Percentiles rank a stretch among this genome's conserved stretches.
Evolutionary conservation across 2,113 vertebrate species (phyloP).

Genomic region (Pycnonotus jocosus): DNA sequence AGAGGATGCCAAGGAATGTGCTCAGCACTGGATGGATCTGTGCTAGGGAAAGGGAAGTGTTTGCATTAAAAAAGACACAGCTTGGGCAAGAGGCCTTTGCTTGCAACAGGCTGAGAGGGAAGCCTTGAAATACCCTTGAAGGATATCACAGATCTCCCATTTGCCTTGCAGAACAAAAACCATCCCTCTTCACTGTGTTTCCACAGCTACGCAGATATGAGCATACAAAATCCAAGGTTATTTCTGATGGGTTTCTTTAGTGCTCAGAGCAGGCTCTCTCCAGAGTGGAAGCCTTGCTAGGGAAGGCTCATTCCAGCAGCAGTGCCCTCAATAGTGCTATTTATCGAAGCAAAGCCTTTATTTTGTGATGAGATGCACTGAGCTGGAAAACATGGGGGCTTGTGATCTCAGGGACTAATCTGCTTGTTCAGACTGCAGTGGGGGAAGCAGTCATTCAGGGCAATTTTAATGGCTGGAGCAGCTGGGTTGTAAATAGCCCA

Average conservation of each 20-base stretch:
- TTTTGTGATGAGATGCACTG: background rate
- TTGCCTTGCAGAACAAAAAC: background rate
- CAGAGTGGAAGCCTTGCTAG: background rate
- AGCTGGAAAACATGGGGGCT: background rate
- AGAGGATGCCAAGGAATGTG: slow-evolving; percentile 31
- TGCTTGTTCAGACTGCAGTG: slow-evolving; percentile 4
- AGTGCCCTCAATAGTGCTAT: background rate
- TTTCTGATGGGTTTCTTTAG: slow-evolving; percentile 36
- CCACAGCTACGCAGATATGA: slow-evolving; percentile 41
- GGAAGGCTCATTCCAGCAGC: slow-evolving; percentile 2
- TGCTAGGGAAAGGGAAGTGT: slow-evolving; percentile 32
- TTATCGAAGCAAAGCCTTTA: slow-evolving; percentile 1
- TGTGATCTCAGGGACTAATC: slow-evolving; percentile 31
- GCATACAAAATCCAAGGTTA: slow-evolving; percentile 41
- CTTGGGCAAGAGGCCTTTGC: slow-evolving; percentile 39
- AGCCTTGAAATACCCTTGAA: background rate
- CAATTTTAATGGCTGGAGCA: slow-evolving; percentile 60
- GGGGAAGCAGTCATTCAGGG: slow-evolving; percentile 8
- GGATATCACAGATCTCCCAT: background rate
- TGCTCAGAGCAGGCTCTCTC: slow-evolving; percentile 14
- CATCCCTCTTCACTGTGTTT: background rate
- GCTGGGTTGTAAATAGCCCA: slow-evolving; percentile 69
- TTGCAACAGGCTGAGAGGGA: slow-evolving; percentile 23
- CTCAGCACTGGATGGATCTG: slow-evolving; percentile 27
- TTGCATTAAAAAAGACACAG: background rate